Conservation (phyloP, 2,888 invertebrate genomes). For the Nomada ferruginata region DNA sequence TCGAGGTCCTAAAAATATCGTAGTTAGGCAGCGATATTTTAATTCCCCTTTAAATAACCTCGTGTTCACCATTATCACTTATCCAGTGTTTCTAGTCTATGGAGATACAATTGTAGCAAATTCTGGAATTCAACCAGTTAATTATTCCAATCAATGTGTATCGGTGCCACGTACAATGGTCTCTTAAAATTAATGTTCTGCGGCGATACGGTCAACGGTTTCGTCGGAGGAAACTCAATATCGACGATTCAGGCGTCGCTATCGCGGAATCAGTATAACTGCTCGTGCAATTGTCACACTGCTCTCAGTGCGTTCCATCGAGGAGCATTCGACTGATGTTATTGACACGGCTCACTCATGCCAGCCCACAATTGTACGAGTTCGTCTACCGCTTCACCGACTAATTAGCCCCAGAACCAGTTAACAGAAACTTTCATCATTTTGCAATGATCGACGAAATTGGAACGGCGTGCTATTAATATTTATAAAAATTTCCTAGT, state of each 20-base stretch:
- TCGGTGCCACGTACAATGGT: neutral
- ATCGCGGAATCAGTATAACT: slow-evolving; percentile 49
- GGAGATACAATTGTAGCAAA: neutral
- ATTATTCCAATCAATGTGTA: neutral
- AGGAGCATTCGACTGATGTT: slow-evolving; percentile 44
- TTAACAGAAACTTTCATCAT: slow-evolving; percentile 44
- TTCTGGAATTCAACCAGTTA: neutral
- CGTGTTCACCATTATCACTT: neutral
- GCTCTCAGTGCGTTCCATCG: slow-evolving; percentile 43
- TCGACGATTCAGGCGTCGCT: slow-evolving; percentile 37
- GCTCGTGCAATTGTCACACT: slow-evolving; percentile 52
- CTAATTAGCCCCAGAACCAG: slow-evolving; percentile 56
- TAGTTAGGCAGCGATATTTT: too few relatives aligned
- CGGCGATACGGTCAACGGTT: neutral
- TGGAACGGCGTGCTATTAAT: neutral
- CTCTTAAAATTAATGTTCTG: slow-evolving; percentile 12
- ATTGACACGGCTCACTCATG: slow-evolving; percentile 48
- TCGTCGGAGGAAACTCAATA: slow-evolving; percentile 20
- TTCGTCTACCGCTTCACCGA: slow-evolving; percentile 48
- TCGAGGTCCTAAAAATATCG: too few relatives aligned
- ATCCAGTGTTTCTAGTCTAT: neutral
- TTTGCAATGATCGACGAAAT: slow-evolving; percentile 49
- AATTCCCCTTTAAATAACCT: neutral
- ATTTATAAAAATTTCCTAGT: too few relatives aligned
- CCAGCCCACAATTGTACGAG: slow-evolving; percentile 49